Percentiles rank a stretch among this genome's conserved stretches.
phyloP scores from a whole-genome alignment of 30 jellyfish, hydroid and myxozoan genomes.

The Sanderia malayensis region DNA sequence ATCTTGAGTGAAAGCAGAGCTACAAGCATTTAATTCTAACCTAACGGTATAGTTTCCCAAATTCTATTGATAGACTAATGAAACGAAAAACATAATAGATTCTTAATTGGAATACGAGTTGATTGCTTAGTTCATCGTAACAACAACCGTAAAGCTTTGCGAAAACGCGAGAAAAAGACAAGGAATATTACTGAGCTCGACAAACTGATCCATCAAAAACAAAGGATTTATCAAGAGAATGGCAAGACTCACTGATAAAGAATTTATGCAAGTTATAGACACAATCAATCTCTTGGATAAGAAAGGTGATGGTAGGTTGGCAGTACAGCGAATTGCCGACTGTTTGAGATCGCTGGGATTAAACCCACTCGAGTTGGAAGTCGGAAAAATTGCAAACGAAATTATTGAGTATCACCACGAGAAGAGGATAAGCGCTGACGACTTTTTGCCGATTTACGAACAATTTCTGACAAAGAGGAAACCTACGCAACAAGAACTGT shows the following conservation, averaged over 20 bases:
- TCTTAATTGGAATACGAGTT: no score
- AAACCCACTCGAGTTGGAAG: constrained; percentile 49
- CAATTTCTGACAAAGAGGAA: constrained; percentile 39
- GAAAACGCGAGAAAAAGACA: no score
- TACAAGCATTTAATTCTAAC: no score
- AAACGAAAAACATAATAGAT: no score
- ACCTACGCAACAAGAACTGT: constrained; percentile 51
- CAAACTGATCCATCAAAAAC: no score
- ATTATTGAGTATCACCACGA: constrained; percentile 22
- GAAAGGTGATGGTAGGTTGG: constrained; percentile 60
- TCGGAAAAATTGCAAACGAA: constrained; percentile 31
- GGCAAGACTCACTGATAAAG: constrained; percentile 53
- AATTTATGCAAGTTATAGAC: constrained; percentile 42
- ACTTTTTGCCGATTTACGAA: constrained; percentile 61
- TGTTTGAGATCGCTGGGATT: constrained; percentile 58
- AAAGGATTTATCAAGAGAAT: no score
- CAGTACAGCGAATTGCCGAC: constrained; percentile 23
- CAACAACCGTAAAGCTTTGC: no score
- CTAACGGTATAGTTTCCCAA: no score
- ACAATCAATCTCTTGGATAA: constrained; percentile 58
- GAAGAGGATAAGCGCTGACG: constrained; percentile 35
- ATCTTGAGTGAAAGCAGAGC: no score
- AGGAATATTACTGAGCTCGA: no score
- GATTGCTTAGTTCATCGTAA: no score
- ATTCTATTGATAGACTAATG: no score